Base-by-base conservation (phyloP, 92 coral and sea anemone species). In the Phymanthus crucifer region DNA sequence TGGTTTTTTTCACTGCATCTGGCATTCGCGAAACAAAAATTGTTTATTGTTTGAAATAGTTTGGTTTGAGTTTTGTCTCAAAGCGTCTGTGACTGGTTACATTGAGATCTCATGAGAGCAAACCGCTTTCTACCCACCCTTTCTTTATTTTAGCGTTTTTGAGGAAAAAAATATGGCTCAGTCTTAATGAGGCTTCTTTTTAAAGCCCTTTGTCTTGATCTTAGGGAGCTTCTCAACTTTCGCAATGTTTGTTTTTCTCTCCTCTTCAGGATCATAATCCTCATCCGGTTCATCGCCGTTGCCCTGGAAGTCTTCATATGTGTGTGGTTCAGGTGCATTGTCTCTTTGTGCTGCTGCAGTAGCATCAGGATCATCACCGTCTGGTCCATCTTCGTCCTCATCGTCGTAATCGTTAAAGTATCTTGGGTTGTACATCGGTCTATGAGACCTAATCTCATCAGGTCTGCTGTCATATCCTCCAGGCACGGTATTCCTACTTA, bases 401-500 rank as follows among this genome's bases (percentile, higher is more conserved):
- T 91, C 92, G 4, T 85, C 92, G 52, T 91, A 80, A 74, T 81
- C 90, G 24, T 54, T 54, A 24, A 79, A 87, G 48, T 75, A 58
- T 31, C 85, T 85, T 40, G 80, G 87, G 36, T 81, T 79, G 54
- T 80, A 88, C 56, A 79, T 72, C 26, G 78, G 56, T 65, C 81
- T 73, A 61, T 66, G 72, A 43, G 12, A 10, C 48, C 48, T 43
- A n/a, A n/a, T n/a, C n/a, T n/a, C n/a, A n/a, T n/a, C n/a, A n/a
- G n/a, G n/a, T n/a, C n/a, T n/a, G n/a, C n/a, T n/a, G 26, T 75
- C 74, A 45, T 79, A 78, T 34, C 88, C 91, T 19, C 76, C 54
- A 19, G 97, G 97, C 21, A 92, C 97, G 11, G 74, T 77, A 78
- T 92, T 85, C 70, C 97, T 77, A 2, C 94, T 91, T 38, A 90